Percentiles rank a stretch among this genome's conserved stretches.
These are phyloP conservation scores for Patella caerulea DNA, from an alignment of 2,888 invertebrate genomes.

Conservation along the genomic window DNA sequence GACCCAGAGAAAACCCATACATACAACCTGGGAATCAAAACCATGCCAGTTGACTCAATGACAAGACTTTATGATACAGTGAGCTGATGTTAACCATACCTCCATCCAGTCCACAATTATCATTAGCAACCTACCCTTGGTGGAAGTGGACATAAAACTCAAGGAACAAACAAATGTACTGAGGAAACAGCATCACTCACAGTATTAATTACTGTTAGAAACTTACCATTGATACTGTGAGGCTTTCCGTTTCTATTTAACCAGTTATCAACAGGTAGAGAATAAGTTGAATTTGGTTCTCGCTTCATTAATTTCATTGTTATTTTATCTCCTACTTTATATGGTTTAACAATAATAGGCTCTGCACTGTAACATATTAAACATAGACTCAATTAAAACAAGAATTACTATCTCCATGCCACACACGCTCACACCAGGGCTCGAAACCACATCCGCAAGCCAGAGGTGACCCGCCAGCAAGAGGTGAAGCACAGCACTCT, in stretches of 20 bases:
- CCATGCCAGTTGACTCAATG: too few relatives aligned
- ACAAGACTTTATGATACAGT: neutral
- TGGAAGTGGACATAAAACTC: neutral
- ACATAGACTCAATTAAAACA: too few relatives aligned
- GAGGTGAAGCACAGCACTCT: too few relatives aligned
- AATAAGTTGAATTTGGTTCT: slow-evolving; percentile 77
- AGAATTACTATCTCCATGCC: too few relatives aligned
- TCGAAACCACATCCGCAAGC: too few relatives aligned
- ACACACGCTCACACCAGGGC: too few relatives aligned
- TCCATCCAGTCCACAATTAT: too few relatives aligned
- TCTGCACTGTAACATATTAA: slow-evolving; percentile 75
- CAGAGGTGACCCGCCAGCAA: too few relatives aligned
- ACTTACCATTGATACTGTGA: slow-evolving; percentile 59
- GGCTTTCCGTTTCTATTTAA: slow-evolving; percentile 52
- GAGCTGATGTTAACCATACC: neutral
- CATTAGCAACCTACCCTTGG: neutral
- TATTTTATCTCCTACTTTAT: slow-evolving; percentile 77
- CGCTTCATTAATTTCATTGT: slow-evolving; percentile 89
- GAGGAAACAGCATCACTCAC: neutral
- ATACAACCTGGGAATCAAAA: too few relatives aligned
- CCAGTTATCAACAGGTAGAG: slow-evolving; percentile 61
- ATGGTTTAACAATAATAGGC: slow-evolving; percentile 69
- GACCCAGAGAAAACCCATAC: too few relatives aligned
- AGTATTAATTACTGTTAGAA: neutral
- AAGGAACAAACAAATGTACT: too few relatives aligned